Evolutionary conservation across 2,113 vertebrate genomes (phyloP).

Genomic region (Pangasianodon gigas): DNA sequence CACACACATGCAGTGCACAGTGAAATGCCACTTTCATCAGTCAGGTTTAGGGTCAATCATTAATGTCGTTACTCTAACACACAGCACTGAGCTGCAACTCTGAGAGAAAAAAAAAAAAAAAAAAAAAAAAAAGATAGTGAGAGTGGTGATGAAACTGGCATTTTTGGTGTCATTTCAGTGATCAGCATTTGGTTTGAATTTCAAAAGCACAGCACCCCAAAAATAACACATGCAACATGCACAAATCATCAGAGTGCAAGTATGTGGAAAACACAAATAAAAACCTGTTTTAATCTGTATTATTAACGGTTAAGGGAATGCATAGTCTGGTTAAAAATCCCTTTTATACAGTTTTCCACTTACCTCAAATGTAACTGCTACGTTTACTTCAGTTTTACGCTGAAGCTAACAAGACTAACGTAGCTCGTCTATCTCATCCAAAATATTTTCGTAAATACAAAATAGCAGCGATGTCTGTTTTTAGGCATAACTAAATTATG

Average conservation of each 20-base stretch:
- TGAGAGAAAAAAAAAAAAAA: too few relatives aligned
- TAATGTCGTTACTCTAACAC: too few relatives aligned
- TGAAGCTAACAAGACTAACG: neutral
- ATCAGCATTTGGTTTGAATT: constrained; percentile 28
- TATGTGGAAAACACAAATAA: neutral
- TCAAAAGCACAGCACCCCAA: constrained; percentile 48
- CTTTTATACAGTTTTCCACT: neutral
- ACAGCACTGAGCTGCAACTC: constrained; percentile 21
- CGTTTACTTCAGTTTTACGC: neutral
- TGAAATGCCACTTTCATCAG: constrained; percentile 72
- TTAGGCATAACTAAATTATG: neutral
- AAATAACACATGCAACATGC: constrained; percentile 48
- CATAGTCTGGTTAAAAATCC: neutral
- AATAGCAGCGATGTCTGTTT: neutral
- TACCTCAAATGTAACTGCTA: neutral
- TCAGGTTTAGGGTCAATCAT: constrained; percentile 15
- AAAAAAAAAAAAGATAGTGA: neutral
- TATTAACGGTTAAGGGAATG: neutral
- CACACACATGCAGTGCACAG: constrained; percentile 79
- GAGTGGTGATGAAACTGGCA: constrained; percentile 40
- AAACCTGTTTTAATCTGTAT: too few relatives aligned
- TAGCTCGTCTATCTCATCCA: neutral
- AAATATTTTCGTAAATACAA: neutral
- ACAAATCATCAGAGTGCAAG: constrained; percentile 23
- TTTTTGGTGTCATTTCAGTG: constrained; percentile 37